Conservation (phyloP, 2,113 vertebrate genomes). For the Mugil cephalus region DNA sequence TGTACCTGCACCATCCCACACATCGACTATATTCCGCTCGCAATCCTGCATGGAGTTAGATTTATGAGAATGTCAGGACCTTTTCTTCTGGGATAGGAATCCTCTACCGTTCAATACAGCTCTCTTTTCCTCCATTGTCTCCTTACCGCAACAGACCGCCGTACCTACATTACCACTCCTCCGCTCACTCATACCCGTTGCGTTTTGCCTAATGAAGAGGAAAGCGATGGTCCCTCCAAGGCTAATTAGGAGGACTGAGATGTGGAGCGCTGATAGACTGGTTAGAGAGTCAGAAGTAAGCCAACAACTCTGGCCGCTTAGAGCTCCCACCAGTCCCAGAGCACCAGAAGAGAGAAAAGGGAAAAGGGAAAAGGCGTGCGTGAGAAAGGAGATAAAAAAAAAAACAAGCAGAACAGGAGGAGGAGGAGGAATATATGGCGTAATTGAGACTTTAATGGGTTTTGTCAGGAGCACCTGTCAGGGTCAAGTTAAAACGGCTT, state of each 20-base stretch:
- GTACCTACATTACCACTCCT: constrained; percentile 24
- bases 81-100: background rate
- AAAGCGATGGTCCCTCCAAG: constrained; percentile 53
- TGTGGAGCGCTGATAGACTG: constrained; percentile 39
- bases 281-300: constrained; percentile 40
- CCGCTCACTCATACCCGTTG: constrained; percentile 49
- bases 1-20: no score
- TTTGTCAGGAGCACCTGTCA: constrained; percentile 84
- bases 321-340: constrained; percentile 19
- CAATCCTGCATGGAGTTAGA: background rate
- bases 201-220: constrained; percentile 46
- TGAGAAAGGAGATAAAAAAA: constrained; percentile 22
- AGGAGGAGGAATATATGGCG: constrained; percentile 47
- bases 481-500: constrained; percentile 72
- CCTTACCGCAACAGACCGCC: constrained; percentile 15
- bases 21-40: no score
- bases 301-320: background rate
- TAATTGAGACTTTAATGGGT: constrained; percentile 84
- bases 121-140: background rate
- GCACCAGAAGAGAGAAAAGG: constrained; percentile 21
- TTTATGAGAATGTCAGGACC: background rate
- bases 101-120: background rate
- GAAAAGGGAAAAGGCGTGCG: background rate
- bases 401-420: constrained; percentile 23
- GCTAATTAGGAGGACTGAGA: constrained; percentile 59